A percentile compares a stretch with the other conserved stretches of the same genome.
These are phyloP conservation scores for Ochropleura plecta DNA, from an alignment of 2,888 invertebrate species.

Conservation along the genomic window DNA sequence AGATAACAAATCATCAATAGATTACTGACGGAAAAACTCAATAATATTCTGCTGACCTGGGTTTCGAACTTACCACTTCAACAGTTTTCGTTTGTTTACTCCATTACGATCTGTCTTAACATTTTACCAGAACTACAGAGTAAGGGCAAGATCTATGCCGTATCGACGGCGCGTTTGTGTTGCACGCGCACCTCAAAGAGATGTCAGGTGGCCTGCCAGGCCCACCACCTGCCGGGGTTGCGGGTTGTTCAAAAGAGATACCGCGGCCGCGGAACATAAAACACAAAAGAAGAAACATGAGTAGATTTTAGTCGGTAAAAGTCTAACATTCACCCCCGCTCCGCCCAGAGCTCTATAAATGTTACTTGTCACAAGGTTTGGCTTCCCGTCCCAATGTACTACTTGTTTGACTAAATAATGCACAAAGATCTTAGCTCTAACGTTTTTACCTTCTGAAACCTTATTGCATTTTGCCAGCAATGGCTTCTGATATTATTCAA, in stretches of 20 bases:
- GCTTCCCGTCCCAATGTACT: not conserved
- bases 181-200: no score
- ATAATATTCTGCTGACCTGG: not conserved
- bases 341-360: not conserved
- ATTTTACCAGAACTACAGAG: not conserved
- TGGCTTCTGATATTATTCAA: constrained; percentile 35
- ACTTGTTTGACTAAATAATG: not conserved
- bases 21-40: not conserved
- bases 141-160: not conserved
- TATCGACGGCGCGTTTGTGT: no score
- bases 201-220: no score
- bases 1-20: not conserved
- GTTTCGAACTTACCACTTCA: not conserved
- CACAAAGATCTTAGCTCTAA: no score
- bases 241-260: no score
- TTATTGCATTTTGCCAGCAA: not conserved
- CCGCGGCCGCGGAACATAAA: no score
- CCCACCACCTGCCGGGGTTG: no score
- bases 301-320: no score
- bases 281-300: no score
- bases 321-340: no score
- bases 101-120: not conserved
- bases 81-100: not conserved
- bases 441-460: constrained; percentile 16
- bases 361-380: not conserved